A percentile compares a stretch with the other conserved stretches of the same genome.
Conservation (phyloP, 1,140 invertebrate species). For the Megalonaias nervosa region DNA sequence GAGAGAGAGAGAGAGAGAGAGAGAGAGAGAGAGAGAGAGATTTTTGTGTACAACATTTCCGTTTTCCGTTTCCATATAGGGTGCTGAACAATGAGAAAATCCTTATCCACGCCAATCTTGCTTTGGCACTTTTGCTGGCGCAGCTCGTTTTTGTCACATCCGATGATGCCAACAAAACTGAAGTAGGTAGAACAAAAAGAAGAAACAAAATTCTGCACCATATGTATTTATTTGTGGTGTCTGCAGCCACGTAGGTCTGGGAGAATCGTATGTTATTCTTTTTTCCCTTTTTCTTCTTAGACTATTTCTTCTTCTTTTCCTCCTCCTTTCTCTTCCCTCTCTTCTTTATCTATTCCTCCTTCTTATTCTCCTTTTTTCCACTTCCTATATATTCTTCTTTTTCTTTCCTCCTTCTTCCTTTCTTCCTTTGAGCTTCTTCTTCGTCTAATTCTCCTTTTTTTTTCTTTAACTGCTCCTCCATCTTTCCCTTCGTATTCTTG, state of each 20-base stretch:
- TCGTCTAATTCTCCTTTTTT: constrained; percentile 4
- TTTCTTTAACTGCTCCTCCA: background rate
- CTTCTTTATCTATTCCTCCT: constrained; percentile 5
- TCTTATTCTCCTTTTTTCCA: background rate
- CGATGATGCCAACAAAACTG: constrained; percentile 33
- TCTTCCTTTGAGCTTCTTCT: background rate
- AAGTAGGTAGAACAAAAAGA: constrained; percentile 14
- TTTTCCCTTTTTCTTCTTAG: constrained; percentile 2
- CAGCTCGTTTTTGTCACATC: constrained; percentile 51
- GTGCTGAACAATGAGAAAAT: constrained; percentile 47
- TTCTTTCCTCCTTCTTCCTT: background rate
- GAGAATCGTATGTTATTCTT: background rate
- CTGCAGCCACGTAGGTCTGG: too few species aligned
- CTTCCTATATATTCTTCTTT: background rate
- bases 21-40: background rate
- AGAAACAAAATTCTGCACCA: too few species aligned
- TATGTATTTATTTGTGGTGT: background rate
- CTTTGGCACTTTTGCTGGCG: constrained; percentile 39
- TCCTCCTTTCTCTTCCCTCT: constrained; percentile 19
- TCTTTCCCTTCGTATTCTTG: constrained; percentile 7
- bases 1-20: background rate
- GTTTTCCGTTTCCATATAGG: constrained; percentile 23
- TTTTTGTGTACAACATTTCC: background rate
- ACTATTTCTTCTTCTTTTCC: constrained; percentile 6
- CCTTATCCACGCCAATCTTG: constrained; percentile 51